These are phyloP conservation scores for Catotricha subobsoleta DNA, from an alignment of 2,888 invertebrate genomes.

Conservation along the genomic window DNA sequence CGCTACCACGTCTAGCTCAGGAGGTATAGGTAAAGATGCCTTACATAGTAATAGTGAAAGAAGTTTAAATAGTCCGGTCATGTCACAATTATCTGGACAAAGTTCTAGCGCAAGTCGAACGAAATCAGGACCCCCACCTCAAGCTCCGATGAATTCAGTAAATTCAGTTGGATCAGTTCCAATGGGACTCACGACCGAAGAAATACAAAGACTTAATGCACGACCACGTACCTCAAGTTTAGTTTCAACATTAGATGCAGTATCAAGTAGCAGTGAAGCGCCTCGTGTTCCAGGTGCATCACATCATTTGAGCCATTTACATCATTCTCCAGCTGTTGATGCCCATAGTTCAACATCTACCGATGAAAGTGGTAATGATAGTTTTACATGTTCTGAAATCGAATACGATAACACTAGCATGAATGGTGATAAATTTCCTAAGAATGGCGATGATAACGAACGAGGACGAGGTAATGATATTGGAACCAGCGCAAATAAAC, in stretches of 20 bases:
- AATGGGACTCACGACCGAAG: slow-evolving; percentile 81
- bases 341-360: slow-evolving; percentile 65
- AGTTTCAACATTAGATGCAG: slow-evolving; percentile 80
- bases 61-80: slow-evolving; percentile 79
- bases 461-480: slow-evolving; percentile 35
- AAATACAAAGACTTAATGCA: slow-evolving; percentile 77
- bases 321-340: slow-evolving; percentile 54
- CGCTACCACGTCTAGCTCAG: slow-evolving; percentile 77
- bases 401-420: slow-evolving; percentile 86
- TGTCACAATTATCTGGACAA: slow-evolving; percentile 78
- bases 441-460: slow-evolving; percentile 43
- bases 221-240: slow-evolving; percentile 77
- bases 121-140: slow-evolving; percentile 49
- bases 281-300: slow-evolving; percentile 48
- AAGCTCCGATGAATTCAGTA: slow-evolving; percentile 24
- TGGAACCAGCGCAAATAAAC: slow-evolving; percentile 29
- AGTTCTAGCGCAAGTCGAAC: slow-evolving; percentile 57
- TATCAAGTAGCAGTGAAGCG: slow-evolving; percentile 77
- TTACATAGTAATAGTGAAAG: slow-evolving; percentile 81
- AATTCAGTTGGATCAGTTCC: slow-evolving; percentile 46
- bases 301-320: slow-evolving; percentile 51
- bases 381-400: slow-evolving; percentile 95
- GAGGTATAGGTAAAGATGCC: slow-evolving; percentile 74
- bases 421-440: slow-evolving; percentile 55
- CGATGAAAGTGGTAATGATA: slow-evolving; percentile 87